Base-by-base conservation (phyloP, 1,140 invertebrate species). In the Drosophila fuyamai region DNA sequence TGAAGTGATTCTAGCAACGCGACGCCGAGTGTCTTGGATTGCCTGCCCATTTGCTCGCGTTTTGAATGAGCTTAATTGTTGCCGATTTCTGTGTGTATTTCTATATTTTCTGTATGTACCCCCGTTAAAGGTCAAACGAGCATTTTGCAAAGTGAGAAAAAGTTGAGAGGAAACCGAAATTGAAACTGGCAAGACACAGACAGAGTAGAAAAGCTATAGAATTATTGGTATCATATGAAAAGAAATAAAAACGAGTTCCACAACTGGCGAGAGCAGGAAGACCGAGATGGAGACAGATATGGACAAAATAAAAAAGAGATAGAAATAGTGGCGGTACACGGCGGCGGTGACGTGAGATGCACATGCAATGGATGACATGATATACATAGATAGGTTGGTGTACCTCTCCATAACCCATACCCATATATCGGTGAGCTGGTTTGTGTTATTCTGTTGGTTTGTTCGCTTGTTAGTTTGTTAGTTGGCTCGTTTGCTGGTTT, bases 21-120 rank as follows among this genome's bases (percentile, higher is more conserved):
- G 79, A n/a, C 63, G 82, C 40, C 48, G 60, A 63, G 61, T 89
- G 76, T 82, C 47, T 53, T 48, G 8, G 51, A 63, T 79, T 85
- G 61, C 47, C 56, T 85, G 61, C 47, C 56, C 67, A 81, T 70
- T 70, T 79, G 82, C 78, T 88, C 76, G 84, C 84, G 74, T 89
- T 89, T 84, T 89, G 84, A 88, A 88, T 88, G 74, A 72, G 80
- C 77, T 89, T 89, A 88, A 89, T 89, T 89, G 84, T 89, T 89
- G 84, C 61, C 63, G 72, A 83, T 73, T 82, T 63, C 27, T 35
- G 48, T 18, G 48, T 18, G 48, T 14, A 10, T 14, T 32, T 32
- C 29, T 23, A 23, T 23, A 32, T 1, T 13, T 83, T 68, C 16
- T 44, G 50, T 54, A 35, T 54, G 47, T 61, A 50, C 68, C 65